These are phyloP conservation scores for Oeneis ivallda DNA, from an alignment of 2,888 invertebrate genomes.

Conservation along the genomic window DNA sequence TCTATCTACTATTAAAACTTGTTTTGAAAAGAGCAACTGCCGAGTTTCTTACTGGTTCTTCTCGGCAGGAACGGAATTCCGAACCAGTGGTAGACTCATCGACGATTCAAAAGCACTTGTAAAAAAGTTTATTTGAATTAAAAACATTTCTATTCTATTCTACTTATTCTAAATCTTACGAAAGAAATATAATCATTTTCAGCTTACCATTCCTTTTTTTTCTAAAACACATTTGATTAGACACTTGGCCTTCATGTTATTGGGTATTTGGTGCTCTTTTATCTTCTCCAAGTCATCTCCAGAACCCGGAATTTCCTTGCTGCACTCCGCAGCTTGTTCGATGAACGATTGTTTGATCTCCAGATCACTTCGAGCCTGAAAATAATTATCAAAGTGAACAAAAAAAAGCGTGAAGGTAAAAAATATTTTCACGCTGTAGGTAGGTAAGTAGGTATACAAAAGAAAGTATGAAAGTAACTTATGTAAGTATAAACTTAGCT, in stretches of 20 bases:
- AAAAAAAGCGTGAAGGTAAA: slow-evolving; percentile 46
- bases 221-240: slow-evolving; percentile 72
- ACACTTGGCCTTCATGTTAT: slow-evolving; percentile 64
- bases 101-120: no score
- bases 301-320: slow-evolving; percentile 52
- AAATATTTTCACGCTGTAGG: background rate
- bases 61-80: no score
- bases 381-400: background rate
- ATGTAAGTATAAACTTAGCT: no score
- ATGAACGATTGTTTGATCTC: slow-evolving; percentile 64
- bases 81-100: no score
- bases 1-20: no score
- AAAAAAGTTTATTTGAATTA: no score
- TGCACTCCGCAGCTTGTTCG: slow-evolving; percentile 58
- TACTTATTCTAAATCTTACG: no score
- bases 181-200: background rate
- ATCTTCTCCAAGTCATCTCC: slow-evolving; percentile 60
- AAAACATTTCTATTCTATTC: no score
- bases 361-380: slow-evolving; percentile 55
- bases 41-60: no score
- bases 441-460: no score
- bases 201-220: slow-evolving; percentile 68
- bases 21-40: no score
- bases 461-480: no score
- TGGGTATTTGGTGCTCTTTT: slow-evolving; percentile 60